Evolutionary conservation across 2,888 invertebrate species (phyloP).

Genomic region (Parelbella ahira): DNA sequence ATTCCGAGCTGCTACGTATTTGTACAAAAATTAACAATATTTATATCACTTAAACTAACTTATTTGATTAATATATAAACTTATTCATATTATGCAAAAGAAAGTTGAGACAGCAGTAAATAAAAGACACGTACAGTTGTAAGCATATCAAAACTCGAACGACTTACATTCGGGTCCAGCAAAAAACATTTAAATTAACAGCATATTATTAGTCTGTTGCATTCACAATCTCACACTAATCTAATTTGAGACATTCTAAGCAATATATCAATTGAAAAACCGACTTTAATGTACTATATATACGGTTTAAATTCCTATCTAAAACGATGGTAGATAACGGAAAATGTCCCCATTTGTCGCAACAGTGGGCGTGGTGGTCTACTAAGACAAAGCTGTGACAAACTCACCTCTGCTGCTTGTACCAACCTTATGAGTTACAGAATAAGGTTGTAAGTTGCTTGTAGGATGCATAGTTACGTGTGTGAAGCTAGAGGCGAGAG

Average conservation of each 20-base stretch:
- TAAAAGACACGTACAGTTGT: background rate
- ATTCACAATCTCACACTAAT: constrained; percentile 14
- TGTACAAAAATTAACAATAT: too few species aligned
- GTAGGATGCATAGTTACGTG: background rate
- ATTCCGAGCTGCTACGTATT: too few species aligned
- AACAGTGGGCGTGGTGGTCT: constrained; percentile 67
- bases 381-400: constrained; percentile 38
- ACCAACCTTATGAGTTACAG: constrained; percentile 20
- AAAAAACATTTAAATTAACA: constrained; percentile 4
- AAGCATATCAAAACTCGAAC: background rate
- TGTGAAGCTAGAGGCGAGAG: constrained; percentile 36
- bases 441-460: constrained; percentile 29
- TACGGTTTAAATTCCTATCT: background rate
- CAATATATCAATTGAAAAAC: background rate
- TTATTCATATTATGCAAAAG: background rate
- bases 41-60: too few species aligned
- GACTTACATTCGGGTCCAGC: constrained; percentile 13
- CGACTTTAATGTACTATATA: background rate
- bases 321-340: constrained; percentile 36
- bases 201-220: constrained; percentile 14
- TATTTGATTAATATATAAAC: background rate
- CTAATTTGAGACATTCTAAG: constrained; percentile 3
- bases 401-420: constrained; percentile 15
- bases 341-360: constrained; percentile 73
- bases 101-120: background rate